A percentile compares a stretch with the other conserved stretches of the same genome.
These are phyloP conservation scores for Meles meles DNA, from an alignment of 2,113 vertebrate genomes.

Conservation along the genomic window DNA sequence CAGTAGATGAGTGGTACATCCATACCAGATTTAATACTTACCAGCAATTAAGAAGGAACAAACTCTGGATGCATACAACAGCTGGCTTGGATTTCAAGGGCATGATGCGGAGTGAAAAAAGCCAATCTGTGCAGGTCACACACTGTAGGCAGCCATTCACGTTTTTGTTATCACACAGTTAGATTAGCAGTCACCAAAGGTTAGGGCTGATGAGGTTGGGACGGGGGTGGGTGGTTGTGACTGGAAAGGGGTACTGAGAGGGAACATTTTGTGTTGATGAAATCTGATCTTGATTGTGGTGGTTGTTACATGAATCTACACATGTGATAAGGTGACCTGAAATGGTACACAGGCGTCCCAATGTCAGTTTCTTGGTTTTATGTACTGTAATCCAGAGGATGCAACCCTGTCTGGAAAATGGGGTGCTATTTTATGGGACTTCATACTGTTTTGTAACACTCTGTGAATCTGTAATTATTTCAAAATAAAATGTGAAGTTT, in stretches of 20 bases:
- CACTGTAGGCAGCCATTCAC: neutral
- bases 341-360: neutral
- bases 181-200: neutral
- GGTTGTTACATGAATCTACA: neutral
- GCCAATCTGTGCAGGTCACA: neutral
- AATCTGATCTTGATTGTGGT: neutral
- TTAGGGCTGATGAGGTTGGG: too few relatives aligned
- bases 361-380: neutral
- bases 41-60: neutral
- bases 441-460: neutral
- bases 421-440: neutral
- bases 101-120: neutral
- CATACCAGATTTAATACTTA: neutral
- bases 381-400: neutral
- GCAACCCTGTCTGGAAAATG: neutral
- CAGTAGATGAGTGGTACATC: neutral
- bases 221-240: neutral
- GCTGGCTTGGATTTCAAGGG: neutral
- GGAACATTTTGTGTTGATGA: neutral
- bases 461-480: neutral
- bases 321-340: neutral
- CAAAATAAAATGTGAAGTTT: neutral
- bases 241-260: neutral
- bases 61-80: neutral
- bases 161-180: conserved; percentile 17